A percentile compares a stretch with the other conserved stretches of the same genome.
These are phyloP conservation scores for Platysternon megacephalum DNA, from an alignment of 2,113 vertebrate species.

Conservation along the genomic window DNA sequence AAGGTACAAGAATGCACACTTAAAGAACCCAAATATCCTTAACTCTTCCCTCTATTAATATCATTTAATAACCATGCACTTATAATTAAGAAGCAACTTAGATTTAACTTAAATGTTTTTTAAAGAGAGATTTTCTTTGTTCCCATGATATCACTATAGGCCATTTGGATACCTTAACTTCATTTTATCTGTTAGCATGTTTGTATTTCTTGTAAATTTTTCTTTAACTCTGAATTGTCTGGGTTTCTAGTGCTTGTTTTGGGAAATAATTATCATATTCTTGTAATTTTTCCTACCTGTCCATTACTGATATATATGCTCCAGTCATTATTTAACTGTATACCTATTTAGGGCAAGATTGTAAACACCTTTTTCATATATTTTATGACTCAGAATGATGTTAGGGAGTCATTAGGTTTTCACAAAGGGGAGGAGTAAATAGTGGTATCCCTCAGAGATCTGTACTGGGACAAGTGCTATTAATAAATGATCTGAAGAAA, in stretches of 20 bases:
- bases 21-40: background rate
- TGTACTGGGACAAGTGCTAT: background rate
- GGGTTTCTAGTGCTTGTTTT: background rate
- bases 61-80: background rate
- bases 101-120: background rate
- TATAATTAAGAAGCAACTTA: background rate
- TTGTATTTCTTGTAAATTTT: background rate
- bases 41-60: background rate
- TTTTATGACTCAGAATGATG: background rate
- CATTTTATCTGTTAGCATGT: background rate
- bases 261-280: background rate
- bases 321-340: background rate
- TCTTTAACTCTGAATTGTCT: background rate
- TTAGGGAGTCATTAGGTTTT: background rate
- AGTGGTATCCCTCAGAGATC: background rate
- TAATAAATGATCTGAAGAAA: background rate
- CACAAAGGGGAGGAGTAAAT: background rate
- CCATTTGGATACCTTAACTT: background rate
- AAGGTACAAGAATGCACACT: background rate
- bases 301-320: background rate
- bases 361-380: background rate
- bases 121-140: background rate
- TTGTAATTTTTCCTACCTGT: background rate
- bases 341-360: background rate
- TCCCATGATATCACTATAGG: background rate